Conservation (phyloP, 2,113 vertebrate genomes). For the Loxodonta africana region DNA sequence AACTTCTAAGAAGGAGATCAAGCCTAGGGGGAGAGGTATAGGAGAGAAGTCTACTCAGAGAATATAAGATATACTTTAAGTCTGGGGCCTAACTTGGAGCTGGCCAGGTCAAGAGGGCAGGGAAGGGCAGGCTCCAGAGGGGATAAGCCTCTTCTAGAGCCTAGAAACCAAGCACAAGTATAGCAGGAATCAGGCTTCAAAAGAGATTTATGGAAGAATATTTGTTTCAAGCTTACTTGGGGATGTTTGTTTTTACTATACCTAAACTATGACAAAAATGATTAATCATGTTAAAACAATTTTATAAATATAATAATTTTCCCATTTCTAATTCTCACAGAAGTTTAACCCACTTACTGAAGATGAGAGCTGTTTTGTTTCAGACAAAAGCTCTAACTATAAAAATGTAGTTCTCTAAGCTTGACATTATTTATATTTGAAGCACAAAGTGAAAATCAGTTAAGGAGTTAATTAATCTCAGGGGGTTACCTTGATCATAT, state of each 20-base stretch:
- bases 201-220: neutral
- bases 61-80: neutral
- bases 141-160: neutral
- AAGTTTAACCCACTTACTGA: neutral
- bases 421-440: constrained; percentile 44
- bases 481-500: neutral
- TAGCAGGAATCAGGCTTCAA: neutral
- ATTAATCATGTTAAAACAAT: neutral
- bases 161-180: neutral
- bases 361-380: constrained; percentile 1
- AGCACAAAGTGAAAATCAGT: constrained; percentile 38
- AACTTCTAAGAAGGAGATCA: neutral
- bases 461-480: neutral
- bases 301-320: neutral
- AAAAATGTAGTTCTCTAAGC: constrained; percentile 20
- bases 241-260: neutral
- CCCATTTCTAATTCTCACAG: constrained; percentile 15
- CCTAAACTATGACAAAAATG: constrained; percentile 17
- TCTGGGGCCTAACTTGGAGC: neutral
- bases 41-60: neutral
- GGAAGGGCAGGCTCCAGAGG: neutral
- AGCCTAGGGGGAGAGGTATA: neutral
- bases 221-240: neutral
- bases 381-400: neutral
- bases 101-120: neutral